phyloP scores from a whole-genome alignment of 1,140 invertebrate species.

The Chelonus insularis region DNA sequence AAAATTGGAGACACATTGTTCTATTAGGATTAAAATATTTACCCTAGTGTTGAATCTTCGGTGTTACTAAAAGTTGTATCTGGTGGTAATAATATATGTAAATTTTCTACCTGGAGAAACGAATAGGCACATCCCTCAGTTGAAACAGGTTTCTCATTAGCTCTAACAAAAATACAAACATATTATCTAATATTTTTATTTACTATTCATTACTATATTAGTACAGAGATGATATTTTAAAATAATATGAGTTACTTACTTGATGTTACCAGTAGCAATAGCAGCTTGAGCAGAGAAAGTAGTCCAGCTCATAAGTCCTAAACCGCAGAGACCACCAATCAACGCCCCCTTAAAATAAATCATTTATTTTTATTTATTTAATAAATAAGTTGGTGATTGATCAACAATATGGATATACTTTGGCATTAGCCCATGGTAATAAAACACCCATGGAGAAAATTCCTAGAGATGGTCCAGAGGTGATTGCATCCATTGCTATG shows the following conservation, averaged over 20 bases:
- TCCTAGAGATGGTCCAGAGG: constrained; percentile 75
- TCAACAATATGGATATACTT: too few species aligned
- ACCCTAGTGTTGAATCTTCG: constrained; percentile 30
- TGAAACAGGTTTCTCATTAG: constrained; percentile 67
- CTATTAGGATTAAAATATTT: constrained; percentile 16
- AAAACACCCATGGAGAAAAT: constrained; percentile 82
- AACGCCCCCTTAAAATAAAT: constrained; percentile 72
- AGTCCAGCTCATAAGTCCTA: constrained; percentile 53
- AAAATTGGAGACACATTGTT: too few species aligned
- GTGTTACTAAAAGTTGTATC: constrained; percentile 36
- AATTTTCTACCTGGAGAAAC: constrained; percentile 54
- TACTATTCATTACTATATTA: too few species aligned
- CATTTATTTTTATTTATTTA: background rate
- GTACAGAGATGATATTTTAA: background rate
- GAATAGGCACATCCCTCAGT: constrained; percentile 74
- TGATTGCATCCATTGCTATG: constrained; percentile 69
- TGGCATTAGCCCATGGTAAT: constrained; percentile 76
- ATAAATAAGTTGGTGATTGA: too few species aligned
- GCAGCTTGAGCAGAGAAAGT: constrained; percentile 22
- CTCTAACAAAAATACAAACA: too few species aligned
- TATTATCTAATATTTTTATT: too few species aligned
- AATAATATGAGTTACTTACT: background rate
- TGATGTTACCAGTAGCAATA: constrained; percentile 17
- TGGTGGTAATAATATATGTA: constrained; percentile 45
- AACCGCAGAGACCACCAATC: constrained; percentile 71